Evolutionary conservation across 2,888 invertebrate genomes (phyloP).

Genomic region (Agrotis ipsilon): DNA sequence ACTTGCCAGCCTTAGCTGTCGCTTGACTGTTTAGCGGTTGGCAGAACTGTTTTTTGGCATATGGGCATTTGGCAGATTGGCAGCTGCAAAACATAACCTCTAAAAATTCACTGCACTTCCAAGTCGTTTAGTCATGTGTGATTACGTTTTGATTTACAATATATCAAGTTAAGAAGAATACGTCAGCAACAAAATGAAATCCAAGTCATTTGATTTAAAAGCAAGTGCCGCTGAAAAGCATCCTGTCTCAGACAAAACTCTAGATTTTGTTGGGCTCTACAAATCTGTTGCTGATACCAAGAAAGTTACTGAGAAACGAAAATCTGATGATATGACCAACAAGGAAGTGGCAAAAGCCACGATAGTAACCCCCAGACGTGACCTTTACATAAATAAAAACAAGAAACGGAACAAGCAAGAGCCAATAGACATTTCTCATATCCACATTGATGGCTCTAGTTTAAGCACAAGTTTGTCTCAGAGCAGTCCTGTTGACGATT

Average conservation of each 20-base stretch:
- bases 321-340: conserved; percentile 55
- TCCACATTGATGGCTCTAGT: conserved; percentile 72
- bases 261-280: conserved; percentile 80
- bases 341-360: conserved; percentile 63
- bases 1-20: too few relatives aligned
- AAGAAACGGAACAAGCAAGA: conserved; percentile 71
- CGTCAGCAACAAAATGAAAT: conserved; percentile 73
- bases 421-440: conserved; percentile 68
- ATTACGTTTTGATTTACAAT: conserved; percentile 40
- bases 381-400: conserved; percentile 69
- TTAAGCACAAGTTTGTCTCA: conserved; percentile 55
- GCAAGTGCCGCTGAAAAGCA: conserved; percentile 60
- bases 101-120: conserved; percentile 36
- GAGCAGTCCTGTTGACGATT: conserved; percentile 58
- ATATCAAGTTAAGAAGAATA: conserved; percentile 37
- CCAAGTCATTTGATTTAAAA: conserved; percentile 73
- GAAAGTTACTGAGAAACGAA: conserved; percentile 66
- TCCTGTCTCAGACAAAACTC: conserved; percentile 70
- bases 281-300: conserved; percentile 77
- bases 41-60: conserved; percentile 1
- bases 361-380: conserved; percentile 60
- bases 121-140: conserved; percentile 57
- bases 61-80: conserved; percentile 5
- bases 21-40: background rate
- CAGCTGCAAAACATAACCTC: conserved; percentile 56